A percentile compares a stretch with the other conserved stretches of the same genome.
These are phyloP conservation scores for Lucilia cuprina DNA, from an alignment of 1,140 invertebrate species.

Conservation along the genomic window DNA sequence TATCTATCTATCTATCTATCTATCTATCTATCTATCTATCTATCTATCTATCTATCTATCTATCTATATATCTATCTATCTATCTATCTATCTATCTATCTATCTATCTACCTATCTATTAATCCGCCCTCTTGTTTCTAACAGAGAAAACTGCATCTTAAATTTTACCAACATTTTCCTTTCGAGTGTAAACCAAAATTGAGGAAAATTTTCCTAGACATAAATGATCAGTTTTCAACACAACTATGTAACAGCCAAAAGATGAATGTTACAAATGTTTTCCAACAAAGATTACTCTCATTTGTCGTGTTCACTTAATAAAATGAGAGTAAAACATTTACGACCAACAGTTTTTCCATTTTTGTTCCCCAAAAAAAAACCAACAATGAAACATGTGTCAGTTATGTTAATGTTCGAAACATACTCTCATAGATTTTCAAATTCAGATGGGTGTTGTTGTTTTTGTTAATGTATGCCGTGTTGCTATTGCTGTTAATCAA, in stretches of 20 bases:
- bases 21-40: too few relatives aligned
- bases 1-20: too few relatives aligned
- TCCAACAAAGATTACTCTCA: constrained; percentile 7
- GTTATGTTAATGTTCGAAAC: background rate
- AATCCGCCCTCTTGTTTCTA: too few relatives aligned
- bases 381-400: constrained; percentile 1
- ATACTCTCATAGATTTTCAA: background rate
- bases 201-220: constrained; percentile 15
- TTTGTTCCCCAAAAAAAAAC: background rate
- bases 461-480: background rate
- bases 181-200: background rate
- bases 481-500: constrained; percentile 3
- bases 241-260: background rate
- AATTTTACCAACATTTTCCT: background rate
- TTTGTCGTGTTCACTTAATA: constrained; percentile 6
- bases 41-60: too few relatives aligned
- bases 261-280: background rate
- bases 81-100: too few relatives aligned
- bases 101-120: too few relatives aligned
- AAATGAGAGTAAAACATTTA: constrained; percentile 9
- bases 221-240: background rate
- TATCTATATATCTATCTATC: too few relatives aligned
- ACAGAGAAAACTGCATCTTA: too few relatives aligned
- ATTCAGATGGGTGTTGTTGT: background rate
- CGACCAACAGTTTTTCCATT: background rate